These are phyloP conservation scores for Macrotus californicus DNA, from an alignment of 2,113 vertebrate genomes.

Conservation along the genomic window DNA sequence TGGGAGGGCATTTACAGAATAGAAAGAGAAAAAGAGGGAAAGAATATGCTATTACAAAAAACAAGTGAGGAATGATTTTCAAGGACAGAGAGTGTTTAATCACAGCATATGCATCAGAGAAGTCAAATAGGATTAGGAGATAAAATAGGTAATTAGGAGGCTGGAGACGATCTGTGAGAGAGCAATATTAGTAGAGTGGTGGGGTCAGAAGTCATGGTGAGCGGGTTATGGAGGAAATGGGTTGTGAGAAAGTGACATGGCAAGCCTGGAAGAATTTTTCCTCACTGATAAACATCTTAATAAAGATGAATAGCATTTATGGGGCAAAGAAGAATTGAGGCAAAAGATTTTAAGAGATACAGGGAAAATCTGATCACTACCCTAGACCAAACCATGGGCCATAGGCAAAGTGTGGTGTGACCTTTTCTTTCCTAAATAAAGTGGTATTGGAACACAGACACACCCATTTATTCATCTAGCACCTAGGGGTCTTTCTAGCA, in stretches of 20 bases:
- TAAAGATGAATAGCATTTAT: neutral
- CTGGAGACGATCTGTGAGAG: neutral
- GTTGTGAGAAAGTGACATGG: neutral
- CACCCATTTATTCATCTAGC: neutral
- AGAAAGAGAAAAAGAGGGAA: neutral
- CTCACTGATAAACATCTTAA: neutral
- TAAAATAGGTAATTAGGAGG: neutral
- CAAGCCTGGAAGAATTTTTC: neutral
- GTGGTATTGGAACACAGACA: neutral
- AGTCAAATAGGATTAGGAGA: neutral
- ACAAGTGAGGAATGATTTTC: neutral
- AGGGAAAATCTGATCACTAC: neutral
- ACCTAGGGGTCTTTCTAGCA: neutral
- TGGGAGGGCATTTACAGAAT: neutral
- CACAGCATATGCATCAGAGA: neutral
- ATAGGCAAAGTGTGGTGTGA: neutral
- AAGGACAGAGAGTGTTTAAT: neutral
- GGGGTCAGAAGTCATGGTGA: neutral
- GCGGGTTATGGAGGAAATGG: neutral
- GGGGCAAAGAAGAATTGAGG: neutral
- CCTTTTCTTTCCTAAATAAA: neutral
- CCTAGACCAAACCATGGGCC: neutral
- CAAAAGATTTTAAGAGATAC: neutral
- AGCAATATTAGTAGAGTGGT: neutral
- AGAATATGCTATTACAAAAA: neutral